Base-by-base conservation (phyloP, 2,113 vertebrate species). In the Myiozetetes cayanensis region DNA sequence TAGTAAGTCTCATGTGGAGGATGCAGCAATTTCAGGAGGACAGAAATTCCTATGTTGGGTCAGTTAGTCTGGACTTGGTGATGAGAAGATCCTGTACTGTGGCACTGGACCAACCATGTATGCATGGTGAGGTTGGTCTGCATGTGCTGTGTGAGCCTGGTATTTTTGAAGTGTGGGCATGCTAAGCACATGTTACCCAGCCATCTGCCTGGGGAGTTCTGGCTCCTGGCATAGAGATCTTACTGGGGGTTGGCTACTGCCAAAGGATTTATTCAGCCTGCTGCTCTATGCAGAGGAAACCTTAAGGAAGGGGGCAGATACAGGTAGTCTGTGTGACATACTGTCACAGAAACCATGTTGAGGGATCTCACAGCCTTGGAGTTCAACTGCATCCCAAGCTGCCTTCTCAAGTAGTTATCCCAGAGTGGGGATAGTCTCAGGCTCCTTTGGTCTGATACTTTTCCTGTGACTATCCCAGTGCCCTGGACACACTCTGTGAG, bases 31-130 rank as follows among this genome's bases (percentile, higher is more conserved):
- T 70, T 70, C 41, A 49, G 63, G 47, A 55, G 47, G 30, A 7
- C 21, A 63, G 35, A 49, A 63, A 22, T 70, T 66, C 43, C 35
- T 28, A 1, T 21, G 2, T 9, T 43, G 39, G 43, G 15, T 33
- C 18, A 13, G 2, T 73, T 53, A 58, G 53, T 44, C 49, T 77
- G 55, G 59, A 19, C 14, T 55, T 7, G 4, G 15, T 53, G 31
- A 16, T 35, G 41, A 30, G 58, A 39, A 30, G 30, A 31, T 81
- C 39, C 25, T 31, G 24, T 85, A 5, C 41, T 25, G 49, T 84
- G 73, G 46, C 17, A 6, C 41, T 74, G 73, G 65, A 44, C 70
- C 3, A 18, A 0, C 39, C 20, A 2, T 0, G 0, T 35, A 5
- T 15, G 28, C 6, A 3, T 33, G 73, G 18, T 28, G 49, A 75